Base-by-base conservation (phyloP, 2,113 vertebrate genomes). In the Stercorarius parasiticus region DNA sequence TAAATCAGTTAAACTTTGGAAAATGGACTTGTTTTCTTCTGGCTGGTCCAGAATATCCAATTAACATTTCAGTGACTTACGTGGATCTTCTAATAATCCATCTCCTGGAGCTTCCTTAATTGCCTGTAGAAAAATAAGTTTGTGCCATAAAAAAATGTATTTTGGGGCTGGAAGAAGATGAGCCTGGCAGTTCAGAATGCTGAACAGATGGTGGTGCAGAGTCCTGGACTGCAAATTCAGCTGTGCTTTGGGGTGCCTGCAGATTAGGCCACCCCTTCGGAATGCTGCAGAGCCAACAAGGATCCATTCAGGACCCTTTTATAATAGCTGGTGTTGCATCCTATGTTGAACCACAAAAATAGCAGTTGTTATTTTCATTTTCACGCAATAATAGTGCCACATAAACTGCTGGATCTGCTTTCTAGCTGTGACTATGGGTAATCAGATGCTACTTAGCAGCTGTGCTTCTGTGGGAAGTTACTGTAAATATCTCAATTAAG, bases 381-480 rank as follows among this genome's bases (percentile, higher is more conserved):
- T 93, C 53, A 52, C 26, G n/a, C 61, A 49, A 76, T 76, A 84
- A 90, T 53, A 17, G 30, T 27, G 42, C 50, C 43, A n/a, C 55
- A 74, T 71, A 92, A 88, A 96, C 64, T 66, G 22, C 42, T 52
- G 93, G 52, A 11, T 88, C 93, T 96, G 61, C 89, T 70, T 15
- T 96, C 97, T 97, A 92, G 84, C 87, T 86, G 20, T 69, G 96
- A 97, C 70, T 83, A 56, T 64, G 82, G 76, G 92, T 95, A 97
- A 95, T 94, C 89, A 87, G 93, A 90, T 17, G 15, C 85, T 92
- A 61, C 20, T 58, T 80, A 94, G 67, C 96, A 97, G 97, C 96
- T 98, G 95, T 95, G 97, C 96, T 97, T 92, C 90, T 96, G 59
- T 91, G 80, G 69, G 78, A 93, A 70, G 64, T 74, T 95, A 94